phyloP scores from a whole-genome alignment of 2,888 invertebrate species.

The Autographa pulchrina region DNA sequence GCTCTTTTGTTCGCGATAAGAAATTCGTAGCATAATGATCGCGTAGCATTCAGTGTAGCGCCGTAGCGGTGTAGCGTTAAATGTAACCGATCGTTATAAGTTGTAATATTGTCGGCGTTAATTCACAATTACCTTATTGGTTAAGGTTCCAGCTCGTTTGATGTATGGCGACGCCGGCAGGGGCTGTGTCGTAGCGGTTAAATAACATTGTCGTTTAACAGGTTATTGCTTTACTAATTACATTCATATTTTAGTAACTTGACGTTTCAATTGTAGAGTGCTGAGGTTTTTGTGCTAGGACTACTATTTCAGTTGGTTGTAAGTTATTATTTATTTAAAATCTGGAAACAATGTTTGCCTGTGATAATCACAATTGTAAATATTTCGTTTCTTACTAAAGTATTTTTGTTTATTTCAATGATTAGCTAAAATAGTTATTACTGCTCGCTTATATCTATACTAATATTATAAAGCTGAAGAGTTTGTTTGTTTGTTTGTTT shows the following conservation, averaged over 20 bases:
- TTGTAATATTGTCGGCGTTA: slow-evolving; percentile 13
- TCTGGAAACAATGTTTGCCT: too few relatives aligned
- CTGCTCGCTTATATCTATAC: too few relatives aligned
- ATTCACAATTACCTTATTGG: slow-evolving; percentile 20
- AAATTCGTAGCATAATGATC: slow-evolving; percentile 6
- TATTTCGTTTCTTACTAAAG: too few relatives aligned
- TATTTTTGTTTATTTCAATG: too few relatives aligned
- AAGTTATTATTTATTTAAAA: too few relatives aligned
- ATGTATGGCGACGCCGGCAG: background rate
- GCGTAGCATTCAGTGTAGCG: slow-evolving; percentile 21
- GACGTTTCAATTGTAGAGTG: too few relatives aligned
- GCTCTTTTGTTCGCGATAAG: background rate
- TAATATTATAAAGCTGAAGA: too few relatives aligned
- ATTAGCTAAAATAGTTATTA: too few relatives aligned
- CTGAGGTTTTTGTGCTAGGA: too few relatives aligned
- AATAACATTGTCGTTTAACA: background rate
- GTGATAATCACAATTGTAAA: too few relatives aligned
- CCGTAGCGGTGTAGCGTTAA: slow-evolving; percentile 16
- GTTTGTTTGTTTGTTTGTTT: too few relatives aligned
- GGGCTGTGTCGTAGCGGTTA: background rate
- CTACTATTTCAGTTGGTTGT: too few relatives aligned
- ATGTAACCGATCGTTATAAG: slow-evolving; percentile 39
- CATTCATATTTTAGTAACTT: background rate
- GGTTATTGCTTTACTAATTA: background rate
- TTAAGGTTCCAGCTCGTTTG: background rate